These are phyloP conservation scores for Phataginus tetradactyla DNA, from an alignment of 2,797 vertebrate genomes.

Conservation along the genomic window DNA sequence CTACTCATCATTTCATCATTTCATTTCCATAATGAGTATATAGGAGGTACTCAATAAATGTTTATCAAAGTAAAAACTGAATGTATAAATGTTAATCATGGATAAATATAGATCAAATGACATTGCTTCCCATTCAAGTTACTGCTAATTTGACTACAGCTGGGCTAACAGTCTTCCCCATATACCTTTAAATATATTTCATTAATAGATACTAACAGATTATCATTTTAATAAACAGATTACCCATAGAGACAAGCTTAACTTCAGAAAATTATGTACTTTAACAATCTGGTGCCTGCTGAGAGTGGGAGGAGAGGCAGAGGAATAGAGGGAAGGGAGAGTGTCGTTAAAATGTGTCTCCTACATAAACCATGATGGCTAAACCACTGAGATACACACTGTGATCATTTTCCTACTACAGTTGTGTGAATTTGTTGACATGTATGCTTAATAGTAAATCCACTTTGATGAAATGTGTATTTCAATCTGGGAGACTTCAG, in stretches of 20 bases:
- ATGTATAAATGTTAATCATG: neutral
- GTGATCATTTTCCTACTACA: neutral
- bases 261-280: neutral
- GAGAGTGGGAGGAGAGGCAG: neutral
- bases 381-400: neutral
- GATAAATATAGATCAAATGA: neutral
- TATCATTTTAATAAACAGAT: neutral
- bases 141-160: neutral
- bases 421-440: constrained; percentile 33
- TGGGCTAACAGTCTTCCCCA: neutral
- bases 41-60: neutral
- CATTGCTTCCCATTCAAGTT: neutral
- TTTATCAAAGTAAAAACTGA: neutral
- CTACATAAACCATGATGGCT: neutral
- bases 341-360: neutral
- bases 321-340: neutral
- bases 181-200: neutral
- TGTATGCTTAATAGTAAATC: constrained; percentile 70
- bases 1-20: neutral
- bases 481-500: constrained; percentile 80
- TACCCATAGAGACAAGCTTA: neutral
- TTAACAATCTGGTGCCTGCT: neutral
- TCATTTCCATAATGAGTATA: neutral
- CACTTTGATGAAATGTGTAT: constrained; percentile 82
- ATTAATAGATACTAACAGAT: neutral